Evolutionary conservation across 2,113 vertebrate genomes (phyloP).

Genomic region (Fulica atra): DNA sequence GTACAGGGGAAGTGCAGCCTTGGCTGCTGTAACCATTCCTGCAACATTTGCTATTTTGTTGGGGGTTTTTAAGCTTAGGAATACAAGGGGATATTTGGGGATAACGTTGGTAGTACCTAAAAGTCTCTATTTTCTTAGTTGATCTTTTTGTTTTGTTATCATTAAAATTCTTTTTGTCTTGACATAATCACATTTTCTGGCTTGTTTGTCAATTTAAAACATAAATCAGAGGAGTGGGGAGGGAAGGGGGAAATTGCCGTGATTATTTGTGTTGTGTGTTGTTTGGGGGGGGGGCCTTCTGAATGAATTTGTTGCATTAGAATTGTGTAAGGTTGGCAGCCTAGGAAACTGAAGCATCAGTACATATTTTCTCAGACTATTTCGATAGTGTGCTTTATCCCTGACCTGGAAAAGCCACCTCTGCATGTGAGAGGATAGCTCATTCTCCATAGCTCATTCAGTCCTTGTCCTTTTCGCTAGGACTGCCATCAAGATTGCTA

Average conservation of each 20-base stretch:
- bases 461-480: constrained; percentile 29
- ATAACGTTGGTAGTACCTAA: neutral
- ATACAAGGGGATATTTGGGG: neutral
- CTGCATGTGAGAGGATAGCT: constrained; percentile 14
- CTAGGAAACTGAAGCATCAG: neutral
- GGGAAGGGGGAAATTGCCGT: neutral
- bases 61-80: neutral
- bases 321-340: neutral
- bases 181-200: neutral
- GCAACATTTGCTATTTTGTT: neutral
- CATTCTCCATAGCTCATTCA: neutral
- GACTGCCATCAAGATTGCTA: constrained; percentile 18
- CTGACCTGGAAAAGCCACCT: neutral
- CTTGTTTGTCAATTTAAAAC: neutral
- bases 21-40: neutral
- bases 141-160: neutral
- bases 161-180: neutral
- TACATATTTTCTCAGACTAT: neutral
- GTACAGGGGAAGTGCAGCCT: neutral
- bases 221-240: neutral
- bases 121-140: neutral
- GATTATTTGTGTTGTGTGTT: neutral
- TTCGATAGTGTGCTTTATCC: neutral
- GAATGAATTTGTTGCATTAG: neutral
- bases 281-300: neutral